Evolutionary conservation across 2,113 vertebrate species (phyloP).

Genomic region (Verasper variegatus): DNA sequence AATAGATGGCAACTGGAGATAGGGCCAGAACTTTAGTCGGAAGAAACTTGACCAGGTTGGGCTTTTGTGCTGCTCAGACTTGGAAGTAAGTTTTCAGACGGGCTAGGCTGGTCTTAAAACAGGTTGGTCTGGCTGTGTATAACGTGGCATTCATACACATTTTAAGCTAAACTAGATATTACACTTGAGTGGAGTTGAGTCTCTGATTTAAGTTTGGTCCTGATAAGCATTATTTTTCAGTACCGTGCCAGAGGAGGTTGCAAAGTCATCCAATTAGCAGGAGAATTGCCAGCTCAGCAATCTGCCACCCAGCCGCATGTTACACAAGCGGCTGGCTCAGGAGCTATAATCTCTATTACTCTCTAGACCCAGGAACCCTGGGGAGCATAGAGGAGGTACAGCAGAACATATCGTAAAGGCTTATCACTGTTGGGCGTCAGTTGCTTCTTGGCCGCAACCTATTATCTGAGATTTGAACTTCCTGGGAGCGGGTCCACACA

Average conservation of each 20-base stretch:
- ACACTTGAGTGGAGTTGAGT: constrained; percentile 24
- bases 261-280: constrained; percentile 74
- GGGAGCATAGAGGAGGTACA: constrained; percentile 51
- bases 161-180: constrained; percentile 34
- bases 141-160: constrained; percentile 9
- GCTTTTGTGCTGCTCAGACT: constrained; percentile 34
- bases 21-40: constrained; percentile 13
- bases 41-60: constrained; percentile 40
- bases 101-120: constrained; percentile 25
- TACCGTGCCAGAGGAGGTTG: constrained; percentile 67
- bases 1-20: constrained; percentile 43
- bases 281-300: constrained; percentile 68
- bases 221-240: constrained; percentile 65
- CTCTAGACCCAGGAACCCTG: constrained; percentile 59
- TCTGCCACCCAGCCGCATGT: constrained; percentile 55
- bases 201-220: constrained; percentile 43
- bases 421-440: constrained; percentile 65
- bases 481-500: constrained; percentile 61
- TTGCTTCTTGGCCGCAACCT: constrained; percentile 35
- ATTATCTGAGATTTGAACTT: constrained; percentile 71
- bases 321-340: constrained; percentile 56
- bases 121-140: constrained; percentile 8
- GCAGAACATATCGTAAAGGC: constrained; percentile 55
- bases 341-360: constrained; percentile 64
- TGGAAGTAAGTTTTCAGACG: constrained; percentile 22